Base-by-base conservation (phyloP, 2,113 vertebrate genomes). In the Anguilla japonica region DNA sequence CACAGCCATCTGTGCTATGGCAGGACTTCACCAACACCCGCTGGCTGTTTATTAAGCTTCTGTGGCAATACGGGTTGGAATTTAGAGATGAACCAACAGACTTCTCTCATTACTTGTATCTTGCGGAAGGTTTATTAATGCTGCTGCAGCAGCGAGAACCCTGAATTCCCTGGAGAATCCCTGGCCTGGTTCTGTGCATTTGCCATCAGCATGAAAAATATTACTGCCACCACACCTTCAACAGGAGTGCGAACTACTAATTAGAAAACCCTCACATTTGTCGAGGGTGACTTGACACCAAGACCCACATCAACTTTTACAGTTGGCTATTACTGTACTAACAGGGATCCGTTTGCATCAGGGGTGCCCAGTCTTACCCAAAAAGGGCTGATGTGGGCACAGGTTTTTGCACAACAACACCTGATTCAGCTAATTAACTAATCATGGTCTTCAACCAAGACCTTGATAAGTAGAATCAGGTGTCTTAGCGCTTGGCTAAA, bases 301-400 rank as follows among this genome's bases (percentile, higher is more conserved):
- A 90, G 91, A 93, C 88, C 82, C 67, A 87, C 87, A 89, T 93
- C 92, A 93, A 91, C 90, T 90, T 92, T 92, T 92, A 88, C 57
- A 87, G 87, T 88, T 84, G 87, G 56, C 88, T 84, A 85, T 87
- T 88, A 89, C 86, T 83, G 82, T 90, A 87, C 7, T 84, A 90
- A 87, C 90, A 11, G 5, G 67, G 80, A 84, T 84, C 84, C 85
- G 90, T 91, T 89, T 89, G 86, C 88, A 88, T 80, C 87, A 83
- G 81, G 88, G 89, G 13, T 14, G 50, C 13, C 50, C 50, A 53
- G 11, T 11, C 50, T 53, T 53, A 53, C 13, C 11, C 50, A 53
- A 14, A 53, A 53, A 53, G 50, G 50, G 50, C 5, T 11, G 50
- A 11, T 13, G 8, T 53, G 50, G 7, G 50, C 11, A 11, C 7